These are phyloP conservation scores for Osmerus eperlanus DNA, from an alignment of 2,113 vertebrate genomes.

Conservation along the genomic window DNA sequence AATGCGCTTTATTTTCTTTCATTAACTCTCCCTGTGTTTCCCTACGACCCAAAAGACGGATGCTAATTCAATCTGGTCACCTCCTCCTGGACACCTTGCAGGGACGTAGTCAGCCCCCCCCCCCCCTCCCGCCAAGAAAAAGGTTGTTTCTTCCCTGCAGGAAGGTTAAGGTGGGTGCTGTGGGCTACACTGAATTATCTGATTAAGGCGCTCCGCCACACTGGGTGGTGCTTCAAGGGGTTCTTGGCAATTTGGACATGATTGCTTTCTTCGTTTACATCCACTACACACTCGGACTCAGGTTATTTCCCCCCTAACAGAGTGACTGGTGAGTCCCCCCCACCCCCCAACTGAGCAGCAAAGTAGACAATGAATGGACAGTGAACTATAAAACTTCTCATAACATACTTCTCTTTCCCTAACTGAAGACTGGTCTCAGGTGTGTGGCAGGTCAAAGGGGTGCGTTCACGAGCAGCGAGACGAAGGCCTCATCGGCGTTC, in stretches of 20 bases:
- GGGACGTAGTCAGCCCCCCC: constrained; percentile 14
- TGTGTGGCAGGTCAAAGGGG: no score
- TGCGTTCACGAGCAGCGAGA: no score
- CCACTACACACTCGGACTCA: background rate
- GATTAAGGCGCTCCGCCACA: constrained; percentile 33
- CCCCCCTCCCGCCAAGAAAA: constrained; percentile 32
- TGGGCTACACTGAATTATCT: constrained; percentile 33
- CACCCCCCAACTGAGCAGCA: no score
- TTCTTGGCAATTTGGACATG: constrained; percentile 28
- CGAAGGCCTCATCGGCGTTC: no score
- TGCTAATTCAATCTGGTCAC: constrained; percentile 42
- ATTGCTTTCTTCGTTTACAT: constrained; percentile 42
- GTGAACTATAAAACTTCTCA: no score
- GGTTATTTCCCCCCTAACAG: background rate
- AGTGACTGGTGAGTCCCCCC: background rate
- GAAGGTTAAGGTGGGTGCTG: constrained; percentile 17
- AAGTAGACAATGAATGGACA: no score
- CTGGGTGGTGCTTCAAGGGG: constrained; percentile 7
- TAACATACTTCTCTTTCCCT: no score
- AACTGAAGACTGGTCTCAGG: no score
- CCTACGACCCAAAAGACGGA: constrained; percentile 29
- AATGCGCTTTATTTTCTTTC: constrained; percentile 53
- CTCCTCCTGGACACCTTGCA: background rate
- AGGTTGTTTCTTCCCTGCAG: constrained; percentile 27
- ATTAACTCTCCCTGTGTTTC: constrained; percentile 52